Conservation (phyloP, 2,888 invertebrate species). For the Neelides folsomi region DNA sequence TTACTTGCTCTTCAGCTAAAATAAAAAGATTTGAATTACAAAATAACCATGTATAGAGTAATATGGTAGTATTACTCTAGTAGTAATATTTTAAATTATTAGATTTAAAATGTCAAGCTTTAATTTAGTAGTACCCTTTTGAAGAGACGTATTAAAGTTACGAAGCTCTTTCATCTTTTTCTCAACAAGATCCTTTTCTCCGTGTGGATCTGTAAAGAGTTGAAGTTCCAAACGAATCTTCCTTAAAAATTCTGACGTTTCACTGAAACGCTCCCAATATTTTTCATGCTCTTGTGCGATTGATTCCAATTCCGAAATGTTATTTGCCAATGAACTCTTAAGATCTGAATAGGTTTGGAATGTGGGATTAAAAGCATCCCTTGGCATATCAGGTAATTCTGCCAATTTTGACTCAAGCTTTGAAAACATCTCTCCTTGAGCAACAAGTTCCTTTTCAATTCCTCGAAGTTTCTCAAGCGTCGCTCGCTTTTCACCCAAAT, state of each 20-base stretch:
- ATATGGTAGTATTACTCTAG: neutral
- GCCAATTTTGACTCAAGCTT: conserved; percentile 59
- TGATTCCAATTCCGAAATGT: conserved; percentile 47
- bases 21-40: neutral
- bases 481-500: conserved; percentile 79
- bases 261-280: conserved; percentile 68
- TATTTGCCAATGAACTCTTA: conserved; percentile 39
- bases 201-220: conserved; percentile 72
- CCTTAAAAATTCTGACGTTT: conserved; percentile 72
- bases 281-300: conserved; percentile 76
- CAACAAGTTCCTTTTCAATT: conserved; percentile 65
- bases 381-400: conserved; percentile 53
- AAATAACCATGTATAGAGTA: neutral
- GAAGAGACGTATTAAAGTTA: conserved; percentile 51
- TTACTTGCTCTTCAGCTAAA: conserved; percentile 50
- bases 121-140: too few species aligned
- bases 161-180: conserved; percentile 44
- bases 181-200: conserved; percentile 51
- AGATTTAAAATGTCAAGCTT: too few species aligned
- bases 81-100: neutral
- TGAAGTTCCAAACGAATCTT: conserved; percentile 67
- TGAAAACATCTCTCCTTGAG: conserved; percentile 63
- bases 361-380: conserved; percentile 50
- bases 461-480: conserved; percentile 74
- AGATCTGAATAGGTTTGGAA: conserved; percentile 57